Evolutionary conservation across 2,113 vertebrate genomes (phyloP).

Genomic region (Parotia lawesii): DNA sequence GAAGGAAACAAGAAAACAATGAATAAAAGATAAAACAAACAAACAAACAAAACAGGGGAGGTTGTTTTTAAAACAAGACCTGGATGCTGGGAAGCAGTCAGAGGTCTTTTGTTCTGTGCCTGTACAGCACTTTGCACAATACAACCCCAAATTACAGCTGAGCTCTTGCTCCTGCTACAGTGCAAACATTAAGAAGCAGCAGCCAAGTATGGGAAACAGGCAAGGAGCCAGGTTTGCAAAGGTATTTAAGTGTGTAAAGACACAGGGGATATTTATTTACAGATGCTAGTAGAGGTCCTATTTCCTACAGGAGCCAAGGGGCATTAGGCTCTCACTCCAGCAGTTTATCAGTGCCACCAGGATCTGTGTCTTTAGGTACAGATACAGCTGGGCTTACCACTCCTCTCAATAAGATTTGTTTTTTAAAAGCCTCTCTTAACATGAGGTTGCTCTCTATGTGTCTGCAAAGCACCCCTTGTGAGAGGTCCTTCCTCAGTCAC

Average conservation of each 20-base stretch:
- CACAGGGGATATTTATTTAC: slow-evolving; percentile 1
- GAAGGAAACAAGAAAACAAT: slow-evolving; percentile 13
- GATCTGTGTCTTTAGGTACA: not conserved
- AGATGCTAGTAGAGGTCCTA: not conserved
- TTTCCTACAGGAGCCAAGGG: not conserved
- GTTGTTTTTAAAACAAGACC: not conserved
- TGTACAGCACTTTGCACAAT: not conserved
- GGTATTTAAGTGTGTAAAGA: slow-evolving; percentile 11
- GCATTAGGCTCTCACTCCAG: not conserved
- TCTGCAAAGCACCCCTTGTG: not conserved
- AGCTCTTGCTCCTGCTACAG: not conserved
- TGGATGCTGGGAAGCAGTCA: not conserved
- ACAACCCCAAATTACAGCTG: not conserved
- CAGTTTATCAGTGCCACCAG: not conserved
- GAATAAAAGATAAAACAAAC: not conserved
- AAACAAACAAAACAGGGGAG: not conserved
- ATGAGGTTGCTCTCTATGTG: not conserved
- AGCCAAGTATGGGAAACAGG: not conserved
- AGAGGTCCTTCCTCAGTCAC: not conserved
- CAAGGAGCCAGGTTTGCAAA: slow-evolving; percentile 24
- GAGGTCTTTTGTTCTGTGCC: slow-evolving; percentile 7
- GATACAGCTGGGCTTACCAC: not conserved
- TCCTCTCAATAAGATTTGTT: not conserved
- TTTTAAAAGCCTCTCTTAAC: not conserved
- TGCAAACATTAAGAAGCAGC: not conserved